A percentile compares a stretch with the other conserved stretches of the same genome.
Evolutionary conservation across 2,888 invertebrate genomes (phyloP).

Genomic region (Mythimna impura): DNA sequence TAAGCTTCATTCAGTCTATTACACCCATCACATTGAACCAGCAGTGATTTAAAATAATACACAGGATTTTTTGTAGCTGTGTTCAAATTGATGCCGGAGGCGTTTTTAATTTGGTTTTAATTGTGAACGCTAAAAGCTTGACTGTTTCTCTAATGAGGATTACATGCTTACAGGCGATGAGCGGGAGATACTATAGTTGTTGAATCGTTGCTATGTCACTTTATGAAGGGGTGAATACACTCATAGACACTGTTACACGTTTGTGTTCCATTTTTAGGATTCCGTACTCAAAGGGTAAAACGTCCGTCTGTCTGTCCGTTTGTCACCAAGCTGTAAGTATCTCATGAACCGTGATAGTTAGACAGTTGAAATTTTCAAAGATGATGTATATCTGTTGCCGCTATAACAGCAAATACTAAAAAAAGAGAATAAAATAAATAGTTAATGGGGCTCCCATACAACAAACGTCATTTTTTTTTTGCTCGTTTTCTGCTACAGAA

Average conservation of each 20-base stretch:
- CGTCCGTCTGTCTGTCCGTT: too few relatives aligned
- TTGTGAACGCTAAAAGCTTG: constrained; percentile 44
- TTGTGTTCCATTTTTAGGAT: not conserved
- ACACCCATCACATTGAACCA: not conserved
- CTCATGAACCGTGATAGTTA: too few relatives aligned
- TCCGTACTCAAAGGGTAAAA: too few relatives aligned
- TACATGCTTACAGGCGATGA: not conserved
- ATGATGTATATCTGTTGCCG: too few relatives aligned
- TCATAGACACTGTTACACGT: not conserved
- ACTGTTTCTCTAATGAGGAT: constrained; percentile 28
- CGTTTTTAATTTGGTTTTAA: constrained; percentile 50
- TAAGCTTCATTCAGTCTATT: not conserved
- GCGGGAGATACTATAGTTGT: not conserved
- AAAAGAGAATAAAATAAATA: too few relatives aligned
- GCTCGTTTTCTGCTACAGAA: too few relatives aligned
- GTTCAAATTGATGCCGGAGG: not conserved
- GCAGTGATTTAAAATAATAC: not conserved
- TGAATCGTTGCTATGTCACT: not conserved
- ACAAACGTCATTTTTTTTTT: too few relatives aligned
- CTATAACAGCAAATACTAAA: too few relatives aligned
- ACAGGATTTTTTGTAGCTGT: not conserved
- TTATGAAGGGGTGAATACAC: not conserved
- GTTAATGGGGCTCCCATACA: too few relatives aligned
- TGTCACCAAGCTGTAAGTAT: too few relatives aligned
- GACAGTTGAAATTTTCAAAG: too few relatives aligned